Conservation (phyloP, 2,797 vertebrate species). For the Dicrostonyx torquatus region DNA sequence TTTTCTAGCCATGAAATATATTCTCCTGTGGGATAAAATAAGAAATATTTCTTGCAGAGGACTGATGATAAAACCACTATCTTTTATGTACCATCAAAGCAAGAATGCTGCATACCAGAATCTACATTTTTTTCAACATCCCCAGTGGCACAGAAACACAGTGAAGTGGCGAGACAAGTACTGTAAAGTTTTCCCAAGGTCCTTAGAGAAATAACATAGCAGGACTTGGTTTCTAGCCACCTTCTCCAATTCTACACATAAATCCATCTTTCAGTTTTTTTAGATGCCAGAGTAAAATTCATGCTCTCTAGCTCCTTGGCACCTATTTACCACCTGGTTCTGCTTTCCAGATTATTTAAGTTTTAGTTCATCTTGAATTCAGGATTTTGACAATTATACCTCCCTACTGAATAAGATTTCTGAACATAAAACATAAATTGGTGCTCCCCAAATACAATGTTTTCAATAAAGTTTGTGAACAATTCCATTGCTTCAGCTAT, state of each 20-base stretch:
- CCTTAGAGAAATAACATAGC: background rate
- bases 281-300: background rate
- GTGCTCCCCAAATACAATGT: background rate
- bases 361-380: constrained; percentile 36
- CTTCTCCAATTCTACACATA: constrained; percentile 3
- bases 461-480: constrained; percentile 57
- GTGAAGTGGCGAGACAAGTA: background rate
- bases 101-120: background rate
- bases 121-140: background rate
- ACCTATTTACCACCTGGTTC: background rate
- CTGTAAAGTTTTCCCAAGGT: background rate
- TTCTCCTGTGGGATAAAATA: background rate
- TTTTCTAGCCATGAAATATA: background rate
- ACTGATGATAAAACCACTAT: background rate
- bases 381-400: background rate
- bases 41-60: background rate
- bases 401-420: background rate
- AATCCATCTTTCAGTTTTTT: background rate
- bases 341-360: constrained; percentile 9
- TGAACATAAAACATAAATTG: constrained; percentile 37
- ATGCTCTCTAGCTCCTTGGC: background rate
- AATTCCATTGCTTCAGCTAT: constrained; percentile 27
- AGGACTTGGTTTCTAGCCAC: background rate
- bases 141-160: background rate
- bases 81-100: background rate